Base-by-base conservation (phyloP, 2,113 vertebrate species). In the Gadus chalcogrammus region DNA sequence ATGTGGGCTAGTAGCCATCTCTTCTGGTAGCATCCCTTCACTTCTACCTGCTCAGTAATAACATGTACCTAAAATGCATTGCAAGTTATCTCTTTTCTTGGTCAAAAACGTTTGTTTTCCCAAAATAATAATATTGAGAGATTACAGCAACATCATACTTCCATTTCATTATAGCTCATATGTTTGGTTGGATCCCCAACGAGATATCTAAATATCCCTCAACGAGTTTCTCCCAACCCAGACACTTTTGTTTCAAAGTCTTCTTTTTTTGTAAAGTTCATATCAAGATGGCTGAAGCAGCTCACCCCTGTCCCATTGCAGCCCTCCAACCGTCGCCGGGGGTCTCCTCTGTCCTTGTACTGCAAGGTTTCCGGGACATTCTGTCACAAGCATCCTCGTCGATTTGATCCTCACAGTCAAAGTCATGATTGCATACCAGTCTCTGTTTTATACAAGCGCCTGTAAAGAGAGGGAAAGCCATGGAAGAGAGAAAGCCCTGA, bases 321-420 rank as follows among this genome's bases (percentile, higher is more conserved):
- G 88, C 92, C 62, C 92, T 85, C 11, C 88, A 92, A 71, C 94
- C 60, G 78, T 98, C 95, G 78, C 97, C 95, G 1, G 94, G 97
- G 70, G 79, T 92, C 0, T 91, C 88, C 0, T 92, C 74, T 0
- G 17, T 56, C 0, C 1, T 4, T 0, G 71, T 0, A 0, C 89
- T 86, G 65, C 95, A 98, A 0, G 94, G 93, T 16, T 48, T 68
- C 1, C 11, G 84, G 0, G 0, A 6, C 0, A 84, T 67, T 0
- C 69, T 91, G 68, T 69, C 91, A 69, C 95, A 95, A 1, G 87
- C 11, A 48, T 48, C 90, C 71, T 99, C 96, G 70, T 99, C 95
- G 12, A 93, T 93, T 5, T 60, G 82, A 20, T 98, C 94, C 63
- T 93, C 92, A 1, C 96, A 99, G 88, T 98, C 95, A 4, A 92